A percentile compares a stretch with the other conserved stretches of the same genome.
phyloP scores from a whole-genome alignment of 2,113 vertebrate species.

The Takifugu flavidus region DNA sequence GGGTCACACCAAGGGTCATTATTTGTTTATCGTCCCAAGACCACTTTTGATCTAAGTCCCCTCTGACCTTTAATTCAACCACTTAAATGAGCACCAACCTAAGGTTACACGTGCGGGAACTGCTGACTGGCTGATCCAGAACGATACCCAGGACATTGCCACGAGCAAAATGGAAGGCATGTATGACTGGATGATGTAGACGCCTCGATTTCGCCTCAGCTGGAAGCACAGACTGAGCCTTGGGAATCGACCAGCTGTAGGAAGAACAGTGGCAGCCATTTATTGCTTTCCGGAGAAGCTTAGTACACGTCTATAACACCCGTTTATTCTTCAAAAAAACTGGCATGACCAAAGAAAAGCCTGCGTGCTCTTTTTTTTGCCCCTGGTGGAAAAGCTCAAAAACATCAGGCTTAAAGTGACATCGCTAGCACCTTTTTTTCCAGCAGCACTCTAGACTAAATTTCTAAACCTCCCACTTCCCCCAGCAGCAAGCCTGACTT shows the following conservation, averaged over 20 bases:
- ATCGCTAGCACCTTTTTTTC: slow-evolving; percentile 12
- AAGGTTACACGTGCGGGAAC: slow-evolving; percentile 94
- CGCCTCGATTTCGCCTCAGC: slow-evolving; percentile 87
- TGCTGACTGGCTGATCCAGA: slow-evolving; percentile 98
- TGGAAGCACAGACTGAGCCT: slow-evolving; percentile 91
- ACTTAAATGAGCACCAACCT: slow-evolving; percentile 69
- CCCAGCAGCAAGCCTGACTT: slow-evolving; percentile 30
- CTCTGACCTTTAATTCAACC: not conserved
- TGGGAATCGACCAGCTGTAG: slow-evolving; percentile 88
- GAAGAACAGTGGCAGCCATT: slow-evolving; percentile 24
- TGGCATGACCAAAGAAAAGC: not conserved
- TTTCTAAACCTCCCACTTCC: slow-evolving; percentile 34
- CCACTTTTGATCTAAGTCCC: too few species aligned
- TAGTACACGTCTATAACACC: slow-evolving; percentile 18
- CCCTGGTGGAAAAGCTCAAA: slow-evolving; percentile 13
- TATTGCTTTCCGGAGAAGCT: slow-evolving; percentile 7
- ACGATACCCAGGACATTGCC: slow-evolving; percentile 98
- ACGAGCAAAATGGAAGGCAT: slow-evolving; percentile 94
- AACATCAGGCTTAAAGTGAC: slow-evolving; percentile 2
- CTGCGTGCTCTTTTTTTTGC: slow-evolving; percentile 17
- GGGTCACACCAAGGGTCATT: too few species aligned
- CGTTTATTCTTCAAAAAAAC: slow-evolving; percentile 15
- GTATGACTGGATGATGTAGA: slow-evolving; percentile 98
- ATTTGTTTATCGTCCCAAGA: too few species aligned
- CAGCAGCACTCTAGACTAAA: slow-evolving; percentile 21